Evolutionary conservation across 2,888 invertebrate species (phyloP), one percentile per base, ranked within the genome.

Genomic region (Dryobotodes eremita): DNA sequence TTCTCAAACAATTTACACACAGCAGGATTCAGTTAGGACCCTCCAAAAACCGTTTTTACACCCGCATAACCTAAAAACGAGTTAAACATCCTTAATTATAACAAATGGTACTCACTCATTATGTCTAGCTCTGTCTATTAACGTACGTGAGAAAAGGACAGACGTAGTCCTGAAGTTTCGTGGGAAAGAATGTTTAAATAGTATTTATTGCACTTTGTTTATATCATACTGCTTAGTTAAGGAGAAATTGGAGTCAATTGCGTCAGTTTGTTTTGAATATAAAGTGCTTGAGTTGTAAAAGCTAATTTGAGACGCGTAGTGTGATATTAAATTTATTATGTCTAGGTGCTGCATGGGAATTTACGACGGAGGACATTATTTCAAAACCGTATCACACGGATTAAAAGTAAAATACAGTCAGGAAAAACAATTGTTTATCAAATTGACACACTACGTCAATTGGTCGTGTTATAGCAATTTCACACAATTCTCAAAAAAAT

Each of bases 61-160:
- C 88, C 88, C 88, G 88, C 88, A 88, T 88, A 86, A 79, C 84
- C 87, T 79, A 88, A 87, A 88, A 88, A 86, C 87, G 87, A 88
- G 87, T 88, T 88, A 86, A 88, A 72, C 26, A 31, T 66, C 42
- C 77, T 88, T 87, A 86, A 88, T 88, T 88, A 87, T 87, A 83
- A 88, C 89, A 85, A 88, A 88, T 88, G 88, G 82, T 66, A 79
- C 77, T 71, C 0, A 55, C 69, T 75, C 36, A 83, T 86, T 85
- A 83, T 42, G 10, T 15, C 20, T 70, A 59, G 79, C 87, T 81
- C 79, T 77, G 13, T 88, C 57, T 79, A 62, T 77, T 74, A 74
- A 61, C 11, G 0, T 71, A 80, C 23, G 71, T 79, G 70, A 65
- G 77, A 89, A 75, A 61, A 69, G 53, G 83, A 89, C 46, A 62